phyloP scores from a whole-genome alignment of 2,888 invertebrate species.

The Cremastinae sp. region DNA sequence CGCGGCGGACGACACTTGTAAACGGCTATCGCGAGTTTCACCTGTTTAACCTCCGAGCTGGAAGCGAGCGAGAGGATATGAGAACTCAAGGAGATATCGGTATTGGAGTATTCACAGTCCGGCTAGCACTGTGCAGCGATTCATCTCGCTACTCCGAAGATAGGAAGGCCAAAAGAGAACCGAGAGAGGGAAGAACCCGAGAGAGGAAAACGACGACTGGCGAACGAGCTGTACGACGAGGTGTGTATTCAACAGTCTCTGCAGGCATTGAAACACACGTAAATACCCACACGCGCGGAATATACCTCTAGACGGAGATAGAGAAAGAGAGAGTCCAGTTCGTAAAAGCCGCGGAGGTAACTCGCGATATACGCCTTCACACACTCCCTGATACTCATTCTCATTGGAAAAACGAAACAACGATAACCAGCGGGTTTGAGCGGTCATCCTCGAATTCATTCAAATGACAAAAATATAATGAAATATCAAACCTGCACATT shows the following conservation, averaged over 20 bases:
- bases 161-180: constrained; percentile 28
- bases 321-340: constrained; percentile 42
- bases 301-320: constrained; percentile 10
- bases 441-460: too few species aligned
- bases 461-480: too few species aligned
- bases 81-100: constrained; percentile 46
- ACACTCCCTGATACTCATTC: background rate
- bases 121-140: constrained; percentile 57
- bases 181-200: constrained; percentile 10
- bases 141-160: constrained; percentile 43
- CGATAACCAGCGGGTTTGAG: too few species aligned
- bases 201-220: constrained; percentile 15
- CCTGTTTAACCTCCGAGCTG: constrained; percentile 7
- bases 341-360: constrained; percentile 38
- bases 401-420: too few species aligned
- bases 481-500: too few species aligned
- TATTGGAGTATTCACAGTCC: constrained; percentile 57
- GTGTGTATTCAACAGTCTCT: background rate
- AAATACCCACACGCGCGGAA: background rate
- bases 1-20: too few species aligned
- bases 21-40: constrained; percentile 1
- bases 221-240: background rate
- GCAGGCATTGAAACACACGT: background rate
- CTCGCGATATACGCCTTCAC: constrained; percentile 6
- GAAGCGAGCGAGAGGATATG: background rate